Evolutionary conservation across 2,113 vertebrate genomes (phyloP), one percentile per base, ranked within the genome.

Genomic region (Tenebrosternarchus preto): DNA sequence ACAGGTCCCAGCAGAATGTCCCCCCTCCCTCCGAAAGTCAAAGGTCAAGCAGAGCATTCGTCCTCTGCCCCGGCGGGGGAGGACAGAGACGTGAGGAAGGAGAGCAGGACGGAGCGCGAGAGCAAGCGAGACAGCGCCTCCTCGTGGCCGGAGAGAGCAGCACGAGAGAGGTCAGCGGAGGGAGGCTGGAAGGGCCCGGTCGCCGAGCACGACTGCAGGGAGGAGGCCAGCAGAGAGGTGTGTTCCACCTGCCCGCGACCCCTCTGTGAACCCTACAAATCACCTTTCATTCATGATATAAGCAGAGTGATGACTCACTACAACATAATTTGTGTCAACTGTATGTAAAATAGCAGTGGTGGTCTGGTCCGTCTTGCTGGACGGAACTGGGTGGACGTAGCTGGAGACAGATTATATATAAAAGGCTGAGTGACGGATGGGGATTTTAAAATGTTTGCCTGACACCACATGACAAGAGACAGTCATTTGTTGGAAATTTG

Each of bases 21-120:
- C 43, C 85, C 89, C 5, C 66, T 75, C 57, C 90, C 89, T 17
- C 89, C 91, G 86, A 93, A 92, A 80, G 89, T 92, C 66, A 93
- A 92, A 81, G 88, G 89, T 4, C 77, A 89, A 50, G 88, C 91
- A 0, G 89, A 91, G 63, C 91, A 80, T 86, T 89, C 91, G 83
- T 90, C 90, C 0, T 87, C 92, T 73, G 91, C 92, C 71, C 80
- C 63, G 39, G 78, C 83, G 9, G 82, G 50, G 12, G 80, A 85
- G 29, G 71, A 68, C 11, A 77, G 76, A 46, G 70, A 75, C 43
- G 78, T 90, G 88, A 84, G 86, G 85, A 22, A 50, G 80, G 67
- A 77, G 55, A 73, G 86, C 89, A 4, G 87, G 81, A 56, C 31
- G 80, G 61, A 82, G 61, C 11, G 46, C 69, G 81, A 68, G 46